Evolutionary conservation across 2,888 invertebrate genomes (phyloP), one percentile per base, ranked within the genome.

Genomic region (Sinotaia quadrata): DNA sequence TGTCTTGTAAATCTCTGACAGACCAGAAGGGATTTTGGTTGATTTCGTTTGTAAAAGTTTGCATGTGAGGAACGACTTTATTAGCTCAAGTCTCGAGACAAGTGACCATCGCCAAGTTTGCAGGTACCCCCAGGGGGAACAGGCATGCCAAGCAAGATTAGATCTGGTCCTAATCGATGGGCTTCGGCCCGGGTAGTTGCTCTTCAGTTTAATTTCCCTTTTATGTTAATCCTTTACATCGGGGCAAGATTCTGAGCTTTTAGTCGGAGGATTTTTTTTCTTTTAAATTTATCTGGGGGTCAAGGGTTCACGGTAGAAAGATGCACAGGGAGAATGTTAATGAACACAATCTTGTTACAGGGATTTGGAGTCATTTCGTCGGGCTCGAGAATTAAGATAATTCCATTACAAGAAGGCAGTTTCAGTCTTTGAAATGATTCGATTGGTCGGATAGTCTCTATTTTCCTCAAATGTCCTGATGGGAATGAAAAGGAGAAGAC

Each of bases 131-230:
- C 41, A 10, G 18, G 41, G 41, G 41, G 18, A 24, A 29, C 18
- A 18, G 27, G 10, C 41, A 10, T 54, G 54, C 27, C 54, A 8
- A 8, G 27, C 54, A 29, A 54, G 54, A 54, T 54, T 54, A 54
- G 18, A 31, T 31, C 54, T 27, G 18, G 27, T 31, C 21, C 27
- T 54, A 29, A 54, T 24, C 29, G 54, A 54, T 29, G 54, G 31
- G 15, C 5, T 18, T 5, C 24, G 27, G 27, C 12, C 12, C 7
- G 54, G 54, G 54, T 54, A 54, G 24, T 54, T 54, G 54, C 31
- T 54, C 29, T 54, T 31, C 54, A 54, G 54, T 54, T 54, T 54
- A 54, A 54, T 54, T 54, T 54, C 54, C 18, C 29, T 54, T 24
- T 24, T 24, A 54, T 54, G 54, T 27, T 54, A 29, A 54, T 29